A percentile compares a stretch with the other conserved stretches of the same genome.
Evolutionary conservation across 2,797 vertebrate genomes (phyloP).

Genomic region (Alcedo quadribrachys): DNA sequence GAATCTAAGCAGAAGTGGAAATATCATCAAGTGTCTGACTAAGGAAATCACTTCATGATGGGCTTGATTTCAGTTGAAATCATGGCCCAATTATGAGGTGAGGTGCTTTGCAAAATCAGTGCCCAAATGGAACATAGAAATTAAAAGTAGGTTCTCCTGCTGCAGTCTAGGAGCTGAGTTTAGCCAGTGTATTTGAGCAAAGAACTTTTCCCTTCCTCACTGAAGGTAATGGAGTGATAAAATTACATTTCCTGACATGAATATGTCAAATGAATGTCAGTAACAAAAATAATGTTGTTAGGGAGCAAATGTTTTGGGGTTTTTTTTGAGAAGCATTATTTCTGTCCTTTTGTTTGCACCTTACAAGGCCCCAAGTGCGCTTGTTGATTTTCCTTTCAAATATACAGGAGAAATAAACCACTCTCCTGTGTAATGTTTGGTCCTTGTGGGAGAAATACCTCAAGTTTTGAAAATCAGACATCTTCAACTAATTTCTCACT

Average conservation of each 20-base stretch:
- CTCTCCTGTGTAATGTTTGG: background rate
- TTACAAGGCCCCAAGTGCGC: background rate
- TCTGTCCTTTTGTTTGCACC: background rate
- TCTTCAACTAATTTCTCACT: background rate
- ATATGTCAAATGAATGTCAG: background rate
- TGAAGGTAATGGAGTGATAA: background rate
- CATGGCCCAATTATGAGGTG: background rate
- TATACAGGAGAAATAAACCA: background rate
- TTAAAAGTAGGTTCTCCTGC: background rate
- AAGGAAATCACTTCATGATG: conserved; percentile 4
- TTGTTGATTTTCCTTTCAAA: background rate
- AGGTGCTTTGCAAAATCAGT: background rate
- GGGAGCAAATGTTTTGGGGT: background rate
- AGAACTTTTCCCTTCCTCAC: background rate
- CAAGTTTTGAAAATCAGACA: background rate
- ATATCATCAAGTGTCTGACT: background rate
- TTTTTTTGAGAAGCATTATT: background rate
- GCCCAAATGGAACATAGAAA: background rate
- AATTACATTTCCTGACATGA: background rate
- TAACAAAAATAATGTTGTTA: background rate
- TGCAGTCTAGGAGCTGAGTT: background rate
- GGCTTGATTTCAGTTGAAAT: background rate
- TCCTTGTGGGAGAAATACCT: background rate
- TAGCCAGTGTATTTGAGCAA: background rate
- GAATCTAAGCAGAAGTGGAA: conserved; percentile 42